These are phyloP conservation scores for Adelges cooleyi DNA, from an alignment of 1,140 invertebrate species.

Conservation along the genomic window DNA sequence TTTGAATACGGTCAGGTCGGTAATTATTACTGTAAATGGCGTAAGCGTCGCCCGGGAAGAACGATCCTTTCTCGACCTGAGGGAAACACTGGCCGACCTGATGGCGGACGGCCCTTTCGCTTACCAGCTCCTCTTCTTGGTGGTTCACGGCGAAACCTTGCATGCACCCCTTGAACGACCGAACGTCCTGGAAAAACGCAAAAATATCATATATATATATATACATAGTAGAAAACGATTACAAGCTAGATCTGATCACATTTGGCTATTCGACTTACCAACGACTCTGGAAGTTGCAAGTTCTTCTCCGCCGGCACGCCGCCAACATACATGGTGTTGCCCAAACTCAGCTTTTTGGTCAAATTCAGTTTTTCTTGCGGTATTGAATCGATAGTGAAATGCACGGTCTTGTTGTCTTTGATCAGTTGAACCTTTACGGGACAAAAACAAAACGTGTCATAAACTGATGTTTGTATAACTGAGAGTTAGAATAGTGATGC, in stretches of 20 bases:
- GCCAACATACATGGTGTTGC: constrained; percentile 64
- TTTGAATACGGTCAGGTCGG: too few relatives aligned
- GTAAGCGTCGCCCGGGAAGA: constrained; percentile 71
- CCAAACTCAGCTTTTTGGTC: constrained; percentile 53
- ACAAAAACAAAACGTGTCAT: constrained; percentile 17
- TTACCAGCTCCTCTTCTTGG: constrained; percentile 59
- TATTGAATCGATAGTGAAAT: constrained; percentile 54
- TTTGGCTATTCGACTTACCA: not conserved
- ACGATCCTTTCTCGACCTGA: constrained; percentile 70
- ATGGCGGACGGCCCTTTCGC: constrained; percentile 49
- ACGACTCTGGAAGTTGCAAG: not conserved
- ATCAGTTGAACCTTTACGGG: constrained; percentile 43
- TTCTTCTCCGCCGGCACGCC: constrained; percentile 48
- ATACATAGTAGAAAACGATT: too few relatives aligned
- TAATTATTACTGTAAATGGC: constrained; percentile 73
- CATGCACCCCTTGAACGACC: constrained; percentile 73
- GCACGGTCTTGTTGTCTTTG: constrained; percentile 50
- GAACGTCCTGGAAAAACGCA: constrained; percentile 48
- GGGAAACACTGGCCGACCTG: constrained; percentile 79
- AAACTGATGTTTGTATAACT: not conserved
- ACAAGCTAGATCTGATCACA: too few relatives aligned
- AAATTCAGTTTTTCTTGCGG: constrained; percentile 51
- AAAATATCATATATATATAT: not conserved
- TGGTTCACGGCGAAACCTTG: constrained; percentile 62
- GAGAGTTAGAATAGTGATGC: too few relatives aligned